Percentiles rank a stretch among this genome's conserved stretches.
Conservation (phyloP, 37 sponge, comb jelly and placozoan genomes). For the Halichondria panicea region DNA sequence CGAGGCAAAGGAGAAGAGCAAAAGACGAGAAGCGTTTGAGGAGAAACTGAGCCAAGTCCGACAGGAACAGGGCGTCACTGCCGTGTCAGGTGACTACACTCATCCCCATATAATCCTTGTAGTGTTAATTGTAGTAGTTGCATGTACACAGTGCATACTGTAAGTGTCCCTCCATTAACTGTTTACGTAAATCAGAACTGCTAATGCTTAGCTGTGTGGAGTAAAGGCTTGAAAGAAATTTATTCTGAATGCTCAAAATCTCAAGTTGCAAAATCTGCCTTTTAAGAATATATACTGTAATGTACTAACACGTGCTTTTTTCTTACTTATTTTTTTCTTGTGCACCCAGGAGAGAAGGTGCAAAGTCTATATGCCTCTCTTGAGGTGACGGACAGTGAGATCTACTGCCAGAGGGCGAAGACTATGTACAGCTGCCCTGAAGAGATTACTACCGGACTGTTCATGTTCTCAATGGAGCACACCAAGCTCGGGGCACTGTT, state of each 20-base stretch:
- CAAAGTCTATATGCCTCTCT: slow-evolving; percentile 63
- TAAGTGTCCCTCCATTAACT: too few species aligned
- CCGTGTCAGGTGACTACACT: slow-evolving; percentile 55
- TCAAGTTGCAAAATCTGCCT: too few species aligned
- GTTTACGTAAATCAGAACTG: too few species aligned
- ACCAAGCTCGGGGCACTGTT: slow-evolving; percentile 47
- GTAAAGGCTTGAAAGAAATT: too few species aligned
- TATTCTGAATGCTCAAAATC: too few species aligned
- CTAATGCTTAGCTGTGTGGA: too few species aligned
- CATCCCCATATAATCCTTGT: too few species aligned
- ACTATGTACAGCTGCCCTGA: slow-evolving; percentile 45
- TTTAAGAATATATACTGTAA: too few species aligned
- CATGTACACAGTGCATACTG: too few species aligned
- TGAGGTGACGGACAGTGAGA: slow-evolving; percentile 58
- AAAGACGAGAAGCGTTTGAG: slow-evolving; percentile 38
- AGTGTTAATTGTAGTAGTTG: too few species aligned
- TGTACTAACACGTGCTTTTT: too few species aligned
- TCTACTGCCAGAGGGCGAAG: slow-evolving; percentile 62
- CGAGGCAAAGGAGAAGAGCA: slow-evolving; percentile 58
- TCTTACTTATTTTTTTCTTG: too few species aligned
- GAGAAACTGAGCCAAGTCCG: slow-evolving; percentile 45
- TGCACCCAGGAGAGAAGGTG: slow-evolving; percentile 43
- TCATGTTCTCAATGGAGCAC: slow-evolving; percentile 56
- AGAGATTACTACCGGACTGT: slow-evolving; percentile 20
- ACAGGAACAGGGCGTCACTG: slow-evolving; percentile 35